Evolutionary conservation across 2,888 invertebrate genomes (phyloP).

Genomic region (Thymelicus lineola): DNA sequence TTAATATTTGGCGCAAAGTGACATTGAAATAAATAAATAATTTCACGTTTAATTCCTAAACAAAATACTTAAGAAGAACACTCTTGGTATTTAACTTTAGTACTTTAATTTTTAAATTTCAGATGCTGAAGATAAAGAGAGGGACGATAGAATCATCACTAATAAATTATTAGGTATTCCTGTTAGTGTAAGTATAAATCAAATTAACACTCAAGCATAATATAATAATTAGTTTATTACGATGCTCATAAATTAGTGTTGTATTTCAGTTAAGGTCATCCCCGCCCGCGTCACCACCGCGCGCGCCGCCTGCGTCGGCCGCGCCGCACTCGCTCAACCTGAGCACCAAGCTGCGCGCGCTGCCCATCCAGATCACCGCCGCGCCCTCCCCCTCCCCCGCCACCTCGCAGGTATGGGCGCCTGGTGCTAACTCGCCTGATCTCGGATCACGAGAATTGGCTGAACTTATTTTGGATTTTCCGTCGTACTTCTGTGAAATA

Average conservation of each 20-base stretch:
- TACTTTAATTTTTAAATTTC: constrained; percentile 47
- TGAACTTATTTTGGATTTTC: no score
- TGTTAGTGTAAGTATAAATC: constrained; percentile 70
- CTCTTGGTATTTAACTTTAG: no score
- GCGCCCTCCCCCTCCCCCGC: constrained; percentile 77
- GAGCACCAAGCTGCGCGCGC: constrained; percentile 75
- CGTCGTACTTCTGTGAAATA: no score
- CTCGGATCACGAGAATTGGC: constrained; percentile 44
- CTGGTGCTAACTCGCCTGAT: constrained; percentile 66
- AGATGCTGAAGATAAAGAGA: constrained; percentile 72
- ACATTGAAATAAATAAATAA: constrained; percentile 7
- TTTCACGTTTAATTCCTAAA: no score
- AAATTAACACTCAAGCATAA: no score
- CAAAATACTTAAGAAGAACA: constrained; percentile 9
- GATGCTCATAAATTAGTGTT: neutral
- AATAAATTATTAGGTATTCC: constrained; percentile 78
- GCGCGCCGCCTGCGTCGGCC: constrained; percentile 53
- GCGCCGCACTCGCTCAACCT: constrained; percentile 73
- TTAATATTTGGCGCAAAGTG: constrained; percentile 62
- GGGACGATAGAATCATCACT: constrained; percentile 67
- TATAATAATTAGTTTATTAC: neutral
- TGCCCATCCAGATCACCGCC: constrained; percentile 77
- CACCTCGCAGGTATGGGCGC: constrained; percentile 77
- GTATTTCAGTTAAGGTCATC: constrained; percentile 70
- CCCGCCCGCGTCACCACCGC: constrained; percentile 63